Percentiles rank a stretch among this genome's conserved stretches.
These are phyloP conservation scores for Volucella inanis DNA, from an alignment of 2,888 invertebrate genomes.

Conservation along the genomic window DNA sequence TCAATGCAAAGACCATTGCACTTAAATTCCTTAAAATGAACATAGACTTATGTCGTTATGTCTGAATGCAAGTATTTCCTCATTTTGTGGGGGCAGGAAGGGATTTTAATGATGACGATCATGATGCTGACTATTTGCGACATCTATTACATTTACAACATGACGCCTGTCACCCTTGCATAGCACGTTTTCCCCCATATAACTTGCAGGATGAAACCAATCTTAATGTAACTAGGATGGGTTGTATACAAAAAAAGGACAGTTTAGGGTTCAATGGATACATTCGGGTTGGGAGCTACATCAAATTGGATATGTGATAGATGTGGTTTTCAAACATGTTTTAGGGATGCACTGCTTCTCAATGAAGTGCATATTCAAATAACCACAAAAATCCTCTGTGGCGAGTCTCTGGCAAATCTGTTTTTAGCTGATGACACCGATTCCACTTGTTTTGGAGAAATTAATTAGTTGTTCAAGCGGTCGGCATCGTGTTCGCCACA, in stretches of 20 bases:
- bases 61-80: conserved; percentile 36
- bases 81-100: neutral
- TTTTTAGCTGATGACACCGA: conserved; percentile 46
- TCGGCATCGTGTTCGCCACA: conserved; percentile 52
- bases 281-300: conserved; percentile 33
- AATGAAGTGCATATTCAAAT: conserved; percentile 43
- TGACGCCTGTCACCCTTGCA: conserved; percentile 45
- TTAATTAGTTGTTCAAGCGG: conserved; percentile 66
- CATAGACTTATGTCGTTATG: conserved; percentile 28
- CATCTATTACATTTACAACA: conserved; percentile 56
- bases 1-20: conserved; percentile 9
- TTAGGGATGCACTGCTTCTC: conserved; percentile 18
- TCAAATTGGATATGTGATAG: conserved; percentile 68
- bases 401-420: conserved; percentile 35
- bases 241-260: conserved; percentile 49
- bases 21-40: conserved; percentile 31
- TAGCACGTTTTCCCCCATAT: conserved; percentile 22
- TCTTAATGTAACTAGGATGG: conserved; percentile 13
- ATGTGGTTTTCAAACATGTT: conserved; percentile 68
- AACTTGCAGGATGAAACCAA: conserved; percentile 43
- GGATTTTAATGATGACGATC: conserved; percentile 48
- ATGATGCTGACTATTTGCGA: conserved; percentile 54
- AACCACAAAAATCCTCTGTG: conserved; percentile 62
- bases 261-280: neutral
- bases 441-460: conserved; percentile 57